Percentiles rank a stretch among this genome's conserved stretches.
Conservation (phyloP, 2,888 invertebrate genomes). For the Pheosia tremula region DNA sequence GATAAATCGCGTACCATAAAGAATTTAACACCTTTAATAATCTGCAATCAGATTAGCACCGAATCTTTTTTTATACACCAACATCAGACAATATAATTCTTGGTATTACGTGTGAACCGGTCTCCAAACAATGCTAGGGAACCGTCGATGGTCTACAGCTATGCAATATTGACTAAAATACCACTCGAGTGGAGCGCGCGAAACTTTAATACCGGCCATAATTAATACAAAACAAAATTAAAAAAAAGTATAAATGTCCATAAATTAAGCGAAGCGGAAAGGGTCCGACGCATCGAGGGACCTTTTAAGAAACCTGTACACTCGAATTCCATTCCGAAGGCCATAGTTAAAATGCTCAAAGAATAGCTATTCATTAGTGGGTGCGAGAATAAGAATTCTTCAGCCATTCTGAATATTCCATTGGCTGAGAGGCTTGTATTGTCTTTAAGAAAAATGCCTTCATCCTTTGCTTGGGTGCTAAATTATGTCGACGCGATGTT, state of each 20-base stretch:
- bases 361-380: conserved; percentile 84
- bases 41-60: not conserved
- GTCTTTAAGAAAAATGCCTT: conserved; percentile 80
- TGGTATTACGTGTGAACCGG: conserved; percentile 6
- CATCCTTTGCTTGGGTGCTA: conserved; percentile 65
- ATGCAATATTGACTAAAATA: conserved; percentile 37
- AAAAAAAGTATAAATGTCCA: conserved; percentile 63
- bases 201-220: conserved; percentile 71
- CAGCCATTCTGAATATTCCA: conserved; percentile 80
- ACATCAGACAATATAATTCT: not conserved
- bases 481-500: conserved; percentile 71
- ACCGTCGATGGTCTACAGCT: conserved; percentile 14
- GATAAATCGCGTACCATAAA: not conserved
- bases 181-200: conserved; percentile 48
- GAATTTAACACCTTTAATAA: not conserved
- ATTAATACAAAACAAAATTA: conserved; percentile 78
- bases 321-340: conserved; percentile 79
- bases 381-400: conserved; percentile 84
- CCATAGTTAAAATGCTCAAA: conserved; percentile 84
- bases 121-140: conserved; percentile 7
- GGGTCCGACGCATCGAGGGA: conserved; percentile 77
- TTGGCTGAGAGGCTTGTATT: conserved; percentile 76
- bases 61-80: not conserved
- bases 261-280: conserved; percentile 82
- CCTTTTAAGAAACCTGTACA: conserved; percentile 84